Base-by-base conservation (phyloP, 2,888 invertebrate species). In the Cabera pusaria region DNA sequence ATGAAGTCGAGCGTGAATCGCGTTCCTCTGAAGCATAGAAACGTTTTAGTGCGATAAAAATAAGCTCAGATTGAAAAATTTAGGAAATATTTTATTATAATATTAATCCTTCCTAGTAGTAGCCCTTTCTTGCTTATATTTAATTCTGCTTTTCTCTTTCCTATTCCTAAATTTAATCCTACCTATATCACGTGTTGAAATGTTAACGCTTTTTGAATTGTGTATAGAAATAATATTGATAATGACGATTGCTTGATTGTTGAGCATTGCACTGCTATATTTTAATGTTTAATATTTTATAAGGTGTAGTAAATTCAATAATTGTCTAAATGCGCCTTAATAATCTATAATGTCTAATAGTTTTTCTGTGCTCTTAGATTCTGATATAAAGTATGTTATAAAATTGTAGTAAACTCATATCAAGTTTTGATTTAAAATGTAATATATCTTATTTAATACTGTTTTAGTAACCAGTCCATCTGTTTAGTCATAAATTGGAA, bases 321-420 rank as follows among this genome's bases (percentile, higher is more conserved):
- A 65, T 63, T 56, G 65, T 72, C 71, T 76, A 67, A 76, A 76
- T 65, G 74, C 77, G 78, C 78, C 78, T 79, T 79, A 77, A 66
- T 70, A 68, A 64, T 72, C 72, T 65, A 54, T 64, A 62, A 60
- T 44, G 61, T 60, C 58, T 56, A 54, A 64, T 66, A 69, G 59
- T 67, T 68, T 59, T 56, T 69, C 64, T 64, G 64, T 70, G 60
- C 64, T 67, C 61, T 59, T 62, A 56, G 52, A 64, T 59, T 66
- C 60, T 63, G 62, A 53, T 62, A 14, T 14, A 14, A 7, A 24
- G 11, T 57, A 60, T 62, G 55, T 57, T 60, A 45, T 55, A 55
- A 59, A 47, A 42, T 59, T 10, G 31, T 53, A 61, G 61, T 53
- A 56, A 51, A 47, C 23, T 31, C 17, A 21, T 37, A 23, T 34